Evolutionary conservation across 2,888 invertebrate genomes (phyloP).

Genomic region (Plagiodera versicolora): DNA sequence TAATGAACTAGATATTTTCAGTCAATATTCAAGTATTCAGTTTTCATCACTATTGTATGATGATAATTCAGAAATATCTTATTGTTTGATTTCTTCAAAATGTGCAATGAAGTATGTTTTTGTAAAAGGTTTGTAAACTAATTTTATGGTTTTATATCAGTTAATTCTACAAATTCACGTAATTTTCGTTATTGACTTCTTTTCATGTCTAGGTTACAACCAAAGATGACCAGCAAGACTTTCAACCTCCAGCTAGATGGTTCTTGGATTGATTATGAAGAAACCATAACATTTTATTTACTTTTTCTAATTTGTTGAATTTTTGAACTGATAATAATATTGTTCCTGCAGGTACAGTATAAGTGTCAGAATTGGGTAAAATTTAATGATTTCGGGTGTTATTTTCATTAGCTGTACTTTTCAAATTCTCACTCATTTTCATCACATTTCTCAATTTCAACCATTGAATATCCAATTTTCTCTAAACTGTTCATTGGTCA

Average conservation of each 20-base stretch:
- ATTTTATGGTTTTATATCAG: neutral
- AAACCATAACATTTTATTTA: slow-evolving; percentile 15
- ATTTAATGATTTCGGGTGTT: slow-evolving; percentile 1
- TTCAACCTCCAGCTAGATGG: slow-evolving; percentile 2
- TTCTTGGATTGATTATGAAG: slow-evolving; percentile 1
- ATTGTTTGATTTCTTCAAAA: neutral
- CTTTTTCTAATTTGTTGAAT: slow-evolving; percentile 18
- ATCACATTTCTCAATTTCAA: neutral
- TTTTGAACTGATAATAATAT: slow-evolving; percentile 9
- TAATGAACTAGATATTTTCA: too few species aligned
- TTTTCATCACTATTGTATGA: neutral
- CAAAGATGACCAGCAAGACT: neutral
- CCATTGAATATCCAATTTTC: neutral
- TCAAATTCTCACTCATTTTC: neutral
- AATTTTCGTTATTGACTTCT: neutral
- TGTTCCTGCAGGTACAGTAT: slow-evolving; percentile 27
- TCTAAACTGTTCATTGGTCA: neutral
- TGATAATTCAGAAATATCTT: neutral
- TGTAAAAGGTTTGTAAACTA: too few species aligned
- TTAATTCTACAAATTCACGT: neutral
- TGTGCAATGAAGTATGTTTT: neutral
- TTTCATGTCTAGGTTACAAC: slow-evolving; percentile 17
- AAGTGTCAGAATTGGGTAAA: slow-evolving; percentile 10
- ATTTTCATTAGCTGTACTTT: neutral
- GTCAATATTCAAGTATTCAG: neutral